A percentile compares a stretch with the other conserved stretches of the same genome.
These are phyloP conservation scores for Colossoma macropomum DNA, from an alignment of 2,113 vertebrate genomes.

Conservation along the genomic window DNA sequence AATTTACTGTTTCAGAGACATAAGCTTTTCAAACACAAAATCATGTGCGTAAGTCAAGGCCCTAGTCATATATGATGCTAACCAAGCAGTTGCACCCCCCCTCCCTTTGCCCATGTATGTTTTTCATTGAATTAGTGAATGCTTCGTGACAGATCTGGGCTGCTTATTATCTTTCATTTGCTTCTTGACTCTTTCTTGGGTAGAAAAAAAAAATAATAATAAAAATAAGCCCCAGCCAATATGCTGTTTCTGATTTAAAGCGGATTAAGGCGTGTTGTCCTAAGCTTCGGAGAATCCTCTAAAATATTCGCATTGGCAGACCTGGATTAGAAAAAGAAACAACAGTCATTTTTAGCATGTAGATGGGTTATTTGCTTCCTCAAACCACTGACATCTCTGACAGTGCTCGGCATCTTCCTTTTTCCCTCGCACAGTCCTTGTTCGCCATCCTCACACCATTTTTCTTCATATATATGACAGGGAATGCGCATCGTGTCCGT, in stretches of 20 bases:
- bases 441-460: background rate
- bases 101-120: conserved; percentile 5
- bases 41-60: background rate
- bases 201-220: conserved; percentile 48
- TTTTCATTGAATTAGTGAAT: conserved; percentile 42
- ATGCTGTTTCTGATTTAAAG: conserved; percentile 75
- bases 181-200: conserved; percentile 68
- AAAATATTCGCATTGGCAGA: conserved; percentile 70
- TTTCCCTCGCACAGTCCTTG: background rate
- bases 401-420: background rate
- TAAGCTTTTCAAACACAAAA: background rate
- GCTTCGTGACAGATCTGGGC: conserved; percentile 49
- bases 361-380: conserved; percentile 12
- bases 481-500: conserved; percentile 9
- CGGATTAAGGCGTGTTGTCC: conserved; percentile 71
- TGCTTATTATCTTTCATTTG: conserved; percentile 65
- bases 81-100: background rate
- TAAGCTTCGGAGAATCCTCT: conserved; percentile 73
- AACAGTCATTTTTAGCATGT: conserved; percentile 65
- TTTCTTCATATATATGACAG: conserved; percentile 19
- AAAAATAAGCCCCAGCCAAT: conserved; percentile 63
- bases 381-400: conserved; percentile 13
- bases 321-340: conserved; percentile 70
- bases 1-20: background rate
- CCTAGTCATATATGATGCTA: conserved; percentile 8